phyloP scores from a whole-genome alignment of 2,888 invertebrate genomes.

The Cephus nigrinus region DNA sequence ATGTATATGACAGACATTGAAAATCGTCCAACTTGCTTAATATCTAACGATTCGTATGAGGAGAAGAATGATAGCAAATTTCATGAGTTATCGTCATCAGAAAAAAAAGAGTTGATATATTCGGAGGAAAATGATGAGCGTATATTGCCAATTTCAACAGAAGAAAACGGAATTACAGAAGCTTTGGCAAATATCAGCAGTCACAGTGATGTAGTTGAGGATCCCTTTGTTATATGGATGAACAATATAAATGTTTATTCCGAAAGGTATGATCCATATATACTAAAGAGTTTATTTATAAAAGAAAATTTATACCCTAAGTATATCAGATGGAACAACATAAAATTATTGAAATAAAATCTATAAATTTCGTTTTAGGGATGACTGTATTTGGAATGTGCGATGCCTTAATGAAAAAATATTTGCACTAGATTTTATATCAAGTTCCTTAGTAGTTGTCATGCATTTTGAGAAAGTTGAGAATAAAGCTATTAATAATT shows the following conservation, averaged over 20 bases:
- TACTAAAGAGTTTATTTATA: neutral
- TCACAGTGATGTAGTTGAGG: neutral
- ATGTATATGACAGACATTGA: neutral
- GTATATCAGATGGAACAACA: neutral
- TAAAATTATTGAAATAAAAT: neutral
- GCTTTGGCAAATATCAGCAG: neutral
- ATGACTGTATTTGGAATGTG: slow-evolving; percentile 49
- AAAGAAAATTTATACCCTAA: neutral
- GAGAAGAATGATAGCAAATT: neutral
- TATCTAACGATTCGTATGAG: neutral
- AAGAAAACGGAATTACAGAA: neutral
- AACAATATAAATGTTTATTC: slow-evolving; percentile 16
- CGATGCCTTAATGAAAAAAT: slow-evolving; percentile 32
- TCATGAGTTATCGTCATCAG: neutral
- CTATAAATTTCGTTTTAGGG: slow-evolving; percentile 31
- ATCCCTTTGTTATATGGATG: slow-evolving; percentile 17
- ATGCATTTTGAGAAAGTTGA: slow-evolving; percentile 32
- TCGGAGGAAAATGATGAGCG: neutral
- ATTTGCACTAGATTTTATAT: slow-evolving; percentile 46
- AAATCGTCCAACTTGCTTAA: neutral
- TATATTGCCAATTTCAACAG: neutral
- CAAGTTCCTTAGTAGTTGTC: slow-evolving; percentile 43
- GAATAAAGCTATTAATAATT: slow-evolving; percentile 7
- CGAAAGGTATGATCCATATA: slow-evolving; percentile 5
- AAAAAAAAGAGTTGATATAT: neutral